Conservation (phyloP, 1,140 invertebrate species). For the Chionoecetes opilio region DNA sequence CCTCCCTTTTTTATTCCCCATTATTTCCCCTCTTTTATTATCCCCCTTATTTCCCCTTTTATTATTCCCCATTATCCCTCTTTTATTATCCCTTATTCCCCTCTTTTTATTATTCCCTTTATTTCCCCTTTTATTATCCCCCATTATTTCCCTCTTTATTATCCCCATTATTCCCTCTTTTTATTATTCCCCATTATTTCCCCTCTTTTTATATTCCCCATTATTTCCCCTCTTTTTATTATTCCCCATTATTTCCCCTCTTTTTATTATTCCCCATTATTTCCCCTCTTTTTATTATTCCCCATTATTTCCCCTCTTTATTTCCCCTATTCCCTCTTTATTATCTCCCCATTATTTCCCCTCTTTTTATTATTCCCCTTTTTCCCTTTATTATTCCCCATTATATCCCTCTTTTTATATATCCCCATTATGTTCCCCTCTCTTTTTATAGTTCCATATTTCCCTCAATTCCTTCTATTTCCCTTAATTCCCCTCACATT, state of each 20-base stretch:
- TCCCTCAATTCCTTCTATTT: neutral
- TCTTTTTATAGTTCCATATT: conserved; percentile 3
- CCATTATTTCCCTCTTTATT: neutral
- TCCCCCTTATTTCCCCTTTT: neutral
- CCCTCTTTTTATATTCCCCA: neutral
- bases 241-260: no score
- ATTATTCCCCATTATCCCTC: no score
- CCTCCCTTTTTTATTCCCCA: no score
- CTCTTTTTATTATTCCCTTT: neutral
- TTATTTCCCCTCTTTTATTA: neutral
- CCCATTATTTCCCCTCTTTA: neutral
- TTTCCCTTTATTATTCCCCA: no score
- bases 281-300: neutral
- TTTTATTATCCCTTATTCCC: no score
- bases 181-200: no score
- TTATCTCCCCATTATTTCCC: neutral
- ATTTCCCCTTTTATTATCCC: neutral
- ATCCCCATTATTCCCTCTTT: neutral
- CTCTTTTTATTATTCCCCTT: neutral
- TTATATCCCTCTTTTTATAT: neutral
- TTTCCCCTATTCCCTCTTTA: neutral
- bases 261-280: neutral
- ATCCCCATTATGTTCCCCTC: neutral
- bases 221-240: neutral
- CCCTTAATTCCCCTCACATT: neutral